phyloP scores from a whole-genome alignment of 2,888 invertebrate species.

The Morpho helenor region DNA sequence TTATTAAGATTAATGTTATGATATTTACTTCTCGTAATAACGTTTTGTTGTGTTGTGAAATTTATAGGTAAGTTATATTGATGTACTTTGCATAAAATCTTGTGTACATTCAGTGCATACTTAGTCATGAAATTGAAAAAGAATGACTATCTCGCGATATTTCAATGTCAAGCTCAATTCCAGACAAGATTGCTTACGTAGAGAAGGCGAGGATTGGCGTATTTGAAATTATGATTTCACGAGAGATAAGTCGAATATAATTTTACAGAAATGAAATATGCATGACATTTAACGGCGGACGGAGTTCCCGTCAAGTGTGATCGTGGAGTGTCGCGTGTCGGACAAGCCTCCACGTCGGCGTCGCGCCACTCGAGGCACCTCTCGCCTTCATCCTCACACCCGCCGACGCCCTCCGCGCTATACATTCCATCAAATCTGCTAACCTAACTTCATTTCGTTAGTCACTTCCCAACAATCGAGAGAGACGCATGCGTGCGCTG shows the following conservation, averaged over 20 bases:
- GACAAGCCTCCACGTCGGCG: conserved; percentile 75
- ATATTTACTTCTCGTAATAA: too few relatives aligned
- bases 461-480: conserved; percentile 22
- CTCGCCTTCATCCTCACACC: conserved; percentile 42
- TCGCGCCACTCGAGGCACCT: conserved; percentile 56
- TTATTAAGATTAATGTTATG: too few relatives aligned
- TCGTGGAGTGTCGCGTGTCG: conserved; percentile 67
- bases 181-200: not conserved
- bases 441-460: conserved; percentile 25
- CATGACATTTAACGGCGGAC: conserved; percentile 17
- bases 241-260: not conserved
- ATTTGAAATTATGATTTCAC: not conserved
- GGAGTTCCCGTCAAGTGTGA: conserved; percentile 13
- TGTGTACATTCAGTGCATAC: too few relatives aligned
- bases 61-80: too few relatives aligned
- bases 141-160: not conserved
- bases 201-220: not conserved
- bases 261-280: conserved; percentile 10
- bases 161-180: conserved; percentile 4
- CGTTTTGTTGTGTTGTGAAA: too few relatives aligned
- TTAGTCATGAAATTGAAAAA: too few relatives aligned
- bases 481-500: conserved; percentile 9
- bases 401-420: conserved; percentile 43
- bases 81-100: not conserved
- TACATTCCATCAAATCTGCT: conserved; percentile 43